These are phyloP conservation scores for Drosophila suboccidentalis DNA, from an alignment of 2,888 invertebrate species.

Conservation along the genomic window DNA sequence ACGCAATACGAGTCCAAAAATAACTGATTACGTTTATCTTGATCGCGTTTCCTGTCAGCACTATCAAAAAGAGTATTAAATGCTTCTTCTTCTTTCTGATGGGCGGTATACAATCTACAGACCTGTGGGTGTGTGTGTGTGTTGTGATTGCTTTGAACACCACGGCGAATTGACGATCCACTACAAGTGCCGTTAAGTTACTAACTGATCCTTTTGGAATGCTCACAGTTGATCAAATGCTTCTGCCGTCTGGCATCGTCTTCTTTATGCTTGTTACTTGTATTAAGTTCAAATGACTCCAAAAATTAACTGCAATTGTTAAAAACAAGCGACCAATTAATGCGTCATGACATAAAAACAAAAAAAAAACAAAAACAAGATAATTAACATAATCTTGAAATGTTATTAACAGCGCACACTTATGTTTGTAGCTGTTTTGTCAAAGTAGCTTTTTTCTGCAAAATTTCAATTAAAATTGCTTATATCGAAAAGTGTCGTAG, in stretches of 20 bases:
- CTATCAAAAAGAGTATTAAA: slow-evolving; percentile 36
- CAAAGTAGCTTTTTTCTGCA: too few species aligned
- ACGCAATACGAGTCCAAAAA: slow-evolving; percentile 33
- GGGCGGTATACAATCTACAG: slow-evolving; percentile 5
- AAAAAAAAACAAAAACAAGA: slow-evolving; percentile 5
- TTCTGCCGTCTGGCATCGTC: not conserved
- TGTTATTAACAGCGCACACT: slow-evolving; percentile 15
- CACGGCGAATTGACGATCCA: slow-evolving; percentile 6
- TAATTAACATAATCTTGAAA: slow-evolving; percentile 14
- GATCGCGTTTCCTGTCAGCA: slow-evolving; percentile 17
- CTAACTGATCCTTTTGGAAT: slow-evolving; percentile 5
- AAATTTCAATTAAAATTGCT: too few species aligned
- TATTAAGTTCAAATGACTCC: not conserved
- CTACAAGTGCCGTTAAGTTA: not conserved
- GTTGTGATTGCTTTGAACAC: not conserved
- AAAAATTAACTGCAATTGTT: not conserved
- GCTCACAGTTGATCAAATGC: not conserved
- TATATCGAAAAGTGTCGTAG: too few species aligned
- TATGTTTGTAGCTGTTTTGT: not conserved
- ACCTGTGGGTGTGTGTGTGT: not conserved
- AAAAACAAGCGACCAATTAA: slow-evolving; percentile 5
- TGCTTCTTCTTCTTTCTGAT: not conserved
- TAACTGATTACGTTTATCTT: slow-evolving; percentile 78
- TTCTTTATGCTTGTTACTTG: not conserved
- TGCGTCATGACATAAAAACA: slow-evolving; percentile 11